Base-by-base conservation (phyloP, 2,888 invertebrate genomes). In the Dexiosoma caninum region DNA sequence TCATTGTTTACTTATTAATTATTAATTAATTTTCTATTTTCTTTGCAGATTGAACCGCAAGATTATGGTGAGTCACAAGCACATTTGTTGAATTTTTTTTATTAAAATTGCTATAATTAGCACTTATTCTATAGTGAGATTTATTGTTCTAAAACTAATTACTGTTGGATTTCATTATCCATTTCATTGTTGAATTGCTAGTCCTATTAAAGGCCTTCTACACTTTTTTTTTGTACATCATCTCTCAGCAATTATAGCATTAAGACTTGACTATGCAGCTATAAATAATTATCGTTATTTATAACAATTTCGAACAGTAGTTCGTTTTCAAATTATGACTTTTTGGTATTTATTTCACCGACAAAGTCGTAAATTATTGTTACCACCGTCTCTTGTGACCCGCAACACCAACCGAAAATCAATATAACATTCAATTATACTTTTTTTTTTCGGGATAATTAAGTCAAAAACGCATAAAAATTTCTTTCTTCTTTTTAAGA, bases 351-450 rank as follows among this genome's bases (percentile, higher is more conserved):
- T 16, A 21, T 62, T 55, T 55, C 40, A 60, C 76, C 76, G 76
- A 69, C 55, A 69, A 76, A 76, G 69, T 69, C 19, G 27, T 44
- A 42, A 51, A 44, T 62, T 21, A 69, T 55, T 46, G 19, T 55
- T 30, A 30, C 44, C 60, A 30, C 44, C 60, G 69, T 44, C 67
- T 42, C 14, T 35, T 44, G 32, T 66, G 21, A 30, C 14, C 32
- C 30, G 60, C 30, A 14, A n/a, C 30, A 19, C 14, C 23, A 46
- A n/a, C 51, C 44, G 42, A 44, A 51, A 46, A 7, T 3, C 7
- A 8, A 12, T 8, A 35, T 32, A 32, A 69, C 27, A 53, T 44
- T 37, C 32, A 57, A 75, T 62, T 66, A 66, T 27, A 27, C 6
- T 27, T 27, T 5, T 27, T 27, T 27, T 27, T 27, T 27, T 5